Base-by-base conservation (phyloP, 2,888 invertebrate genomes). In the Heliconius cydno region DNA sequence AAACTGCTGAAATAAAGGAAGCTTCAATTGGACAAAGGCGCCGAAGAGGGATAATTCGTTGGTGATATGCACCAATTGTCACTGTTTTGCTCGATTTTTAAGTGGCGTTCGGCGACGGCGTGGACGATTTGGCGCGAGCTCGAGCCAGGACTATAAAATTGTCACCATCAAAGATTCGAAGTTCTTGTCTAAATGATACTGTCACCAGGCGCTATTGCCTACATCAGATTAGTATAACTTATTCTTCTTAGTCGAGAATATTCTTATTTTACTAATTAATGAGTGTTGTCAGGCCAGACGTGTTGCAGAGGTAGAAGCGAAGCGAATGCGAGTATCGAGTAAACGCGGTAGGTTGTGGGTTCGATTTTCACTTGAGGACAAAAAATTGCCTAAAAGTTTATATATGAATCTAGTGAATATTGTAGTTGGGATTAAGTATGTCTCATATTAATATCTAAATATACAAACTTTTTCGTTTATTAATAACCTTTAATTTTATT, bases 31-130 rank as follows among this genome's bases (percentile, higher is more conserved):
- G 90, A 94, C 94, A 94, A 94, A 94, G 94, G 93, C 94, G 92
- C 94, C 94, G 95, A 93, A 92, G 88, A 87, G 86, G 91, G 92
- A 93, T 94, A 94, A 94, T 94, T 94, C 94, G 93, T 92, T 90
- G 6, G 91, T 88, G 91, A 93, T 94, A 94, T 94, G 95, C 94
- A 94, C 94, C 94, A 94, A 94, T 94, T 93, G 94, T 92, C 94
- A 93, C 94, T 87, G 91, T 93, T 92, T 93, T 94, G 90, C 85
- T 92, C 88, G 86, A 85, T 92, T 94, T 92, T 92, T 89, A 87
- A 76, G 87, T 87, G 87, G 88, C 87, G 85, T 82, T 80, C 82
- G 79, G 85, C 90, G 94, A 92, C 91, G 88, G 84, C 86, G 72
- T 60, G 83, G 88, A 85, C 88, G 89, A 83, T 81, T 83, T 84